Evolutionary conservation across 1,140 invertebrate species (phyloP), one percentile per base, ranked within the genome.

Genomic region (Pseudoatta argentina): DNA sequence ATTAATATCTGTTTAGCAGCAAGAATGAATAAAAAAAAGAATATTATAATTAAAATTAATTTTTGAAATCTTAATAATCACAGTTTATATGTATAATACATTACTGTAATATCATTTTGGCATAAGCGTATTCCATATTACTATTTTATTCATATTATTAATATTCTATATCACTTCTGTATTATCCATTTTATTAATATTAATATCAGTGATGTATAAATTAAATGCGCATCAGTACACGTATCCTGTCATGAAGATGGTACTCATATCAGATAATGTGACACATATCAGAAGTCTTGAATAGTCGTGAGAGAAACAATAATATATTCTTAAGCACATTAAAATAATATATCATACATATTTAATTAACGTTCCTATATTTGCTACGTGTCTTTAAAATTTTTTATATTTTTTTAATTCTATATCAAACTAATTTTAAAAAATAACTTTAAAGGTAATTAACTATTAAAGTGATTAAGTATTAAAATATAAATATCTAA

Each of bases 211-310:
- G n/a, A 34, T 75, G 6, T 14, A 55, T 12, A 34, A 55, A 73
- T 55, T 73, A 14, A 34, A n/a, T 27, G 7, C 7, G 53, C 53
- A 71, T 6, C 39, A 24, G 7, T 66, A 34, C 7, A 16, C 18
- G 6, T 21, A 67, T 67, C n/a, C 10, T 44, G 64, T 67, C 63
- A 64, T 44, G n/a, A 67, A 67, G n/a, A 44, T 67, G 64, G 21
- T n/a, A 39, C 5, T 55, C 18, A 16, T 59, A 57, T 75, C 53
- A 75, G 53, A 4, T 76, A n/a, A 61, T 51, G 14, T 30, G 55
- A 59, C n/a, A 34, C 5, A n/a, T 73, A 73, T 72, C 55, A 59
- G 53, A 76, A 34, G 63, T 66, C 44, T 78, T 64, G 61, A 78
- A 66, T 34, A 64, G 39, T 21, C 7, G 39, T 10, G 44, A 44